phyloP scores from a whole-genome alignment of 2,888 invertebrate species.

The Leptinotarsa tumamoca region DNA sequence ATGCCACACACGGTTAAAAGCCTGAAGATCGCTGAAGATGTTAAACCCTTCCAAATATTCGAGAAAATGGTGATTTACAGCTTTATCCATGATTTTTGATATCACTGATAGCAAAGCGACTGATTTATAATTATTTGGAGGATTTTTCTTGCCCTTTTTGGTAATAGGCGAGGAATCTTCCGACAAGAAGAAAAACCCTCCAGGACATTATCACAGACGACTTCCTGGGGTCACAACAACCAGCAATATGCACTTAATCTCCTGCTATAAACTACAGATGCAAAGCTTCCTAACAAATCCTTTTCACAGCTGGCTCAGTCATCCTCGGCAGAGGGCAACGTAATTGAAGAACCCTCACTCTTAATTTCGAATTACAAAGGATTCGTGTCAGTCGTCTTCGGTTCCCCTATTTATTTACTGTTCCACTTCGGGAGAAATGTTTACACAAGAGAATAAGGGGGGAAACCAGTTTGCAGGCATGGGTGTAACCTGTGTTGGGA shows the following conservation, averaged over 20 bases:
- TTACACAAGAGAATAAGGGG: background rate
- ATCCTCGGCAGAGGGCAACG: background rate
- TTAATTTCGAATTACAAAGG: conserved; percentile 26
- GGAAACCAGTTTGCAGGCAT: background rate
- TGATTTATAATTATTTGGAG: too few species aligned
- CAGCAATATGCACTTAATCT: background rate
- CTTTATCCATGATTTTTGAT: too few species aligned
- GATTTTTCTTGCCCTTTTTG: too few species aligned
- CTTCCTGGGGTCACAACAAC: background rate
- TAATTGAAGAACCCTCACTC: conserved; percentile 19
- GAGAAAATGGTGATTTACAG: too few species aligned
- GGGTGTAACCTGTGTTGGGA: background rate
- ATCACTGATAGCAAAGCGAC: too few species aligned
- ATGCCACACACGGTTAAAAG: too few species aligned
- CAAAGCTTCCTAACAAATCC: conserved; percentile 4
- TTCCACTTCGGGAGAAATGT: conserved; percentile 14
- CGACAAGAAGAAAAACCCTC: background rate
- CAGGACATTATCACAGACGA: background rate
- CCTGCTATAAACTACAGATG: background rate
- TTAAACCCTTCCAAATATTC: too few species aligned
- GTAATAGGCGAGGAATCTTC: too few species aligned
- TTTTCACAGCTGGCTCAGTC: conserved; percentile 12
- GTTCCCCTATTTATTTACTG: conserved; percentile 20
- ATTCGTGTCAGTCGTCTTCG: conserved; percentile 21
- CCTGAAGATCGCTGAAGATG: too few species aligned